Percentiles rank a stretch among this genome's conserved stretches.
phyloP scores from a whole-genome alignment of 2,888 invertebrate genomes.

The Epinotia brunnichana region DNA sequence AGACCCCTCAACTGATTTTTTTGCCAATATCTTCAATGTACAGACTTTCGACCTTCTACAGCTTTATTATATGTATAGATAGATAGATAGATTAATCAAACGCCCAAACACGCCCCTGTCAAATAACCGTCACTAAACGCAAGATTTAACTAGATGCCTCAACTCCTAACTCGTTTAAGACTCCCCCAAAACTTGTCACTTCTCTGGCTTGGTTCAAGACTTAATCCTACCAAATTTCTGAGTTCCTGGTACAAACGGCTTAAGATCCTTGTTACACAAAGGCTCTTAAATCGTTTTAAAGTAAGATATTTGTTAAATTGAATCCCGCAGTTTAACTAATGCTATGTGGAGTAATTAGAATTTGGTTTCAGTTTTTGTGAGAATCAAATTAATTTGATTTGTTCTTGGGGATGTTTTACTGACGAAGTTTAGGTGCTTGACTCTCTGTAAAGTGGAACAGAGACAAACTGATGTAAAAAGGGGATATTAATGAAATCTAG shows the following conservation, averaged over 20 bases:
- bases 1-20: too few species aligned
- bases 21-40: too few species aligned
- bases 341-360: conserved; percentile 17
- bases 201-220: conserved; percentile 4
- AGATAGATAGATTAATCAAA: conserved; percentile 5
- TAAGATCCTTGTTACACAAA: background rate
- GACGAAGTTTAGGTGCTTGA: background rate
- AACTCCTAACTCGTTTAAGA: conserved; percentile 32
- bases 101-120: background rate
- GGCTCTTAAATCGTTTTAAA: background rate
- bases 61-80: too few species aligned
- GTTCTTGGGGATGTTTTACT: background rate
- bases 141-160: conserved; percentile 21
- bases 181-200: conserved; percentile 23
- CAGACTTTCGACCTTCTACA: too few species aligned
- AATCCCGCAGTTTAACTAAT: conserved; percentile 14
- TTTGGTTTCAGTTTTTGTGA: background rate
- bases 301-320: conserved; percentile 1
- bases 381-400: background rate
- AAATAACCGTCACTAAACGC: conserved; percentile 25
- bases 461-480: too few species aligned
- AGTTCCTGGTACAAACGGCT: background rate
- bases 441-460: background rate
- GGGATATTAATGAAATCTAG: too few species aligned
- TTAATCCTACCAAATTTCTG: conserved; percentile 3